Conservation (phyloP, 2,113 vertebrate genomes). For the Hippotragus niger region DNA sequence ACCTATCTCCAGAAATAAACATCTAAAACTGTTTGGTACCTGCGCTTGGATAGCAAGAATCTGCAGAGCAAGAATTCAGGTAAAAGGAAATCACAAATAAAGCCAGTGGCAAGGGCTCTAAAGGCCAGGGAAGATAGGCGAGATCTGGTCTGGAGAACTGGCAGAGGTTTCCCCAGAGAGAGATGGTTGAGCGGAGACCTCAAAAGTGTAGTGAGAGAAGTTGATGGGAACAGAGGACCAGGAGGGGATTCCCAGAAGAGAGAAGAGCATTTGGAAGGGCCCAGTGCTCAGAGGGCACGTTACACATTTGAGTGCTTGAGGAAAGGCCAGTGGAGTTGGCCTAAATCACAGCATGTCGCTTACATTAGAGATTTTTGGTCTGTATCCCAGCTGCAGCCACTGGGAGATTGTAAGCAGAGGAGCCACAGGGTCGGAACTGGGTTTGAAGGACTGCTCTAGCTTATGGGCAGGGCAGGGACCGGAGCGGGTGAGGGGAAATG, state of each 20-base stretch:
- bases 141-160: background rate
- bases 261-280: background rate
- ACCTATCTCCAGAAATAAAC: background rate
- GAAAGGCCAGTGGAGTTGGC: background rate
- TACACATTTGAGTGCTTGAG: background rate
- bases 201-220: background rate
- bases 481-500: accelerated
- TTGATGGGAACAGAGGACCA: accelerated
- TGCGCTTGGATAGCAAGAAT: background rate
- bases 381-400: background rate
- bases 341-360: background rate
- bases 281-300: background rate
- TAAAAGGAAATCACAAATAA: background rate
- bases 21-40: background rate
- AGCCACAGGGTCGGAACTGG: too few species aligned
- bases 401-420: background rate
- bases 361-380: background rate
- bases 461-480: background rate
- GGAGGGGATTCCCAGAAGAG: background rate
- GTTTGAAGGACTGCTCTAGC: background rate
- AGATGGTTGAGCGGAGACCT: background rate
- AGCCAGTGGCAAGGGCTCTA: background rate
- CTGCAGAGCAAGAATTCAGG: background rate
- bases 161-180: background rate
- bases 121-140: background rate